Base-by-base conservation (phyloP, 1,140 invertebrate species). In the Platorchestia sp. region DNA sequence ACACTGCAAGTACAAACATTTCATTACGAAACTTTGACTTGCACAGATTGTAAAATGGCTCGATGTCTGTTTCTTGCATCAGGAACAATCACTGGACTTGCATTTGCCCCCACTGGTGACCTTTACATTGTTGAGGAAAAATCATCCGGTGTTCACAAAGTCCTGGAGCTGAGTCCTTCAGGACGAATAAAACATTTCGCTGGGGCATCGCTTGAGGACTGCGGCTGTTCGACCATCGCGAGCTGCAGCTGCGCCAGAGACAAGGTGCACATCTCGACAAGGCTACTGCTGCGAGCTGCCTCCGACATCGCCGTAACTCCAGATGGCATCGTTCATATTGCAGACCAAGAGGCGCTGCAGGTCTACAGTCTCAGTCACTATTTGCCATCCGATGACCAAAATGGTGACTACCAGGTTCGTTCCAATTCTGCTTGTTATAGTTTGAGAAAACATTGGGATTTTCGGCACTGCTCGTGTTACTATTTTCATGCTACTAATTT, bases 111-210 rank as follows among this genome's bases (percentile, higher is more conserved):
- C 97, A 98, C 98, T 98, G 99, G 99, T 14, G 98, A 99, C 97
- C 97, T 99, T 0, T 99, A 99, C 97, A 98, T 99, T 95, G 99
- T 99, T 0, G 99, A 99, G 97, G 99, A 98, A 95, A 99, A 99
- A 97, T 98, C 98, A 0, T 98, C 99, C 91, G 96, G 96, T 53
- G 95, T 59, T 86, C 96, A 96, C 47, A 93, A 95, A 36, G 96
- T 96, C 87, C 45, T 96, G 45, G 96, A 96, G 43, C 97, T 98
- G 40, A 97, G 97, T 42, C 97, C 97, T 10, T 97, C 97, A 95
- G 97, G 97, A 0, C 96, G 97, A 42, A 97, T 98, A 43, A 96
- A 97, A 95, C 97, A 97, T 90, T 97, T 97, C 96, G 97, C 97
- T 95, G 97, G 97, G 0, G 97, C 97, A n/a, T 96, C 96, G 86